Conservation (phyloP, 2,113 vertebrate genomes). For the Triplophysa dalaica region DNA sequence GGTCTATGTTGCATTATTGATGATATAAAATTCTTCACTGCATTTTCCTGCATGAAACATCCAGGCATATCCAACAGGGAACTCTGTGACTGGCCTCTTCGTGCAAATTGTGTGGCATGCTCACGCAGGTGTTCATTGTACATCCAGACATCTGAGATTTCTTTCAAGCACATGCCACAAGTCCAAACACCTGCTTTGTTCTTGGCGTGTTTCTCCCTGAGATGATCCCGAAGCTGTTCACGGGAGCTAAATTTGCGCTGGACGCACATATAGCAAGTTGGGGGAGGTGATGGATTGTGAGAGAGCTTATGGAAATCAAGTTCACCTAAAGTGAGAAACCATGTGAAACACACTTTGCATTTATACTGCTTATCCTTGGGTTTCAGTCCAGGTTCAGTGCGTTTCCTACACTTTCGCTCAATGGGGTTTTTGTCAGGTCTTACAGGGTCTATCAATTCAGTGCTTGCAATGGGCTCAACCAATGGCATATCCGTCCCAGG, state of each 20-base stretch:
- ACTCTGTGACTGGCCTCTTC: constrained; percentile 84
- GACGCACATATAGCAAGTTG: constrained; percentile 98
- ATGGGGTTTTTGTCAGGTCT: constrained; percentile 64
- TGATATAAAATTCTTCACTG: constrained; percentile 84
- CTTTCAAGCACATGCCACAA: constrained; percentile 96
- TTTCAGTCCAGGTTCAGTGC: constrained; percentile 71
- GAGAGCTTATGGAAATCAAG: constrained; percentile 94
- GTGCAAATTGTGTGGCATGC: constrained; percentile 90
- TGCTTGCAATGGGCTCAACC: constrained; percentile 41
- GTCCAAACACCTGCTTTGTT: constrained; percentile 91
- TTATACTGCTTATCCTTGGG: constrained; percentile 89
- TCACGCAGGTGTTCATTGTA: constrained; percentile 95
- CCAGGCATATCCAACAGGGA: constrained; percentile 78
- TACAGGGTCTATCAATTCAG: constrained; percentile 50
- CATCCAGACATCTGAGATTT: constrained; percentile 96
- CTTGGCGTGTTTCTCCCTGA: constrained; percentile 90
- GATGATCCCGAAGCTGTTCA: constrained; percentile 89
- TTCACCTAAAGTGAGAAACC: constrained; percentile 89
- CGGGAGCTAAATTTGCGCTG: constrained; percentile 94
- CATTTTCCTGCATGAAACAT: constrained; percentile 77
- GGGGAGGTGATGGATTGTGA: constrained; percentile 91
- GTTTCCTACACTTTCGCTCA: constrained; percentile 71
- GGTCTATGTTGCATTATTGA: constrained; percentile 81
- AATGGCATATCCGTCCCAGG: constrained; percentile 69
- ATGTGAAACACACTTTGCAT: constrained; percentile 94